These are phyloP conservation scores for Crocodylus rhombifer DNA, from an alignment of 2,797 vertebrate genomes.

Conservation along the genomic window DNA sequence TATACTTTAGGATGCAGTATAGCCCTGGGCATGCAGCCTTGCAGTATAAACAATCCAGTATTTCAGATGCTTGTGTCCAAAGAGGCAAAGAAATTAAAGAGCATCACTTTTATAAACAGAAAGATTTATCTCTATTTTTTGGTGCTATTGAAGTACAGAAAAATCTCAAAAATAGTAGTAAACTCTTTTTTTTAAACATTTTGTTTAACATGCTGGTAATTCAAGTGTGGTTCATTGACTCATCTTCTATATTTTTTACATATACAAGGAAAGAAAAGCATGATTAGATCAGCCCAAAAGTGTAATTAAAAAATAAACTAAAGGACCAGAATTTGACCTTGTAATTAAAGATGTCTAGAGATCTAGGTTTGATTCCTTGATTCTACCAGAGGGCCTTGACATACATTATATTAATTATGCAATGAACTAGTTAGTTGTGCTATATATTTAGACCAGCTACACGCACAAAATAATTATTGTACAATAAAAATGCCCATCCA, in stretches of 20 bases:
- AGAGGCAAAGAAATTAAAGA: neutral
- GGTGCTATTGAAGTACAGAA: neutral
- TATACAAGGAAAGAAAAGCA: no score
- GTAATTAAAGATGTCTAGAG: neutral
- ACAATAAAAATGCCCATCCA: no score
- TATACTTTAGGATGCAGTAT: neutral
- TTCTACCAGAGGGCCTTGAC: neutral
- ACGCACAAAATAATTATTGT: no score
- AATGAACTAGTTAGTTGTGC: no score
- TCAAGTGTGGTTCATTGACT: fast-evolving
- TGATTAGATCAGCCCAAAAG: neutral
- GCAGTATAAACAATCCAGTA: conserved; percentile 11
- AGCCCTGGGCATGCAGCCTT: neutral
- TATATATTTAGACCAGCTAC: no score
- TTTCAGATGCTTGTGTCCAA: neutral
- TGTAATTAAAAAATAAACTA: neutral
- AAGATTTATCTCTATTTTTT: neutral
- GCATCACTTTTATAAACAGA: neutral
- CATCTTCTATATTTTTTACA: neutral
- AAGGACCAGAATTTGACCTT: neutral
- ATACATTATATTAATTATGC: no score
- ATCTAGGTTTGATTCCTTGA: neutral
- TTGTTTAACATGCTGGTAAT: neutral
- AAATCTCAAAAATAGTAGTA: neutral
- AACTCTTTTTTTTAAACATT: neutral